phyloP scores from a whole-genome alignment of 1,140 invertebrate species.

The Listronotus oregonensis region DNA sequence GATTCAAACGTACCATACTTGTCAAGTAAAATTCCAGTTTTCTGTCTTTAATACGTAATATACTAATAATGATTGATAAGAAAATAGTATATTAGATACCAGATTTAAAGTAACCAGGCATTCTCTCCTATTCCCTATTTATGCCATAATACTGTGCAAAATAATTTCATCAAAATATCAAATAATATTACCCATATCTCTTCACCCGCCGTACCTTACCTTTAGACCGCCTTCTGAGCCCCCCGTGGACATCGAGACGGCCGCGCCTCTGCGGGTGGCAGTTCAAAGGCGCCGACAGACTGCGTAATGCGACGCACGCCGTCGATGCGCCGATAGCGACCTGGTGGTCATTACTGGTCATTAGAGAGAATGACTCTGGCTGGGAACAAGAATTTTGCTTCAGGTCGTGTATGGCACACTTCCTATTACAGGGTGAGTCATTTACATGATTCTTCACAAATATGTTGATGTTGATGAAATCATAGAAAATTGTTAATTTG shows the following conservation, averaged over 20 bases:
- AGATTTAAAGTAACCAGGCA: too few relatives aligned
- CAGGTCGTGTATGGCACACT: constrained; percentile 28
- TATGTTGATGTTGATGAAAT: too few relatives aligned
- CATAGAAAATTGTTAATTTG: too few relatives aligned
- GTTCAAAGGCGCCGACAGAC: constrained; percentile 21
- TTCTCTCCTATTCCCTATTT: too few relatives aligned
- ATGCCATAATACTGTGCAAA: too few relatives aligned
- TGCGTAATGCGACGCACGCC: constrained; percentile 19
- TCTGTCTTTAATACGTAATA: too few relatives aligned
- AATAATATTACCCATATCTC: constrained; percentile 1
- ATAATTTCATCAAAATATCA: background rate
- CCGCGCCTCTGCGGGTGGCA: constrained; percentile 21
- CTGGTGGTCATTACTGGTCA: constrained; percentile 23
- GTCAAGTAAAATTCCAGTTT: too few relatives aligned
- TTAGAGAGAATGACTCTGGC: constrained; percentile 28
- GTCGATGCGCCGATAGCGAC: constrained; percentile 17
- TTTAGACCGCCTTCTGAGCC: background rate
- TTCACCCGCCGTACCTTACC: constrained; percentile 1
- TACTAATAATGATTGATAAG: too few relatives aligned
- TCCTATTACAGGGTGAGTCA: constrained; percentile 13
- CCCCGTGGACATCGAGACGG: constrained; percentile 2
- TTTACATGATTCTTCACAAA: too few relatives aligned
- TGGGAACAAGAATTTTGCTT: constrained; percentile 17
- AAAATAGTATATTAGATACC: too few relatives aligned
- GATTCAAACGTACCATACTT: too few relatives aligned